phyloP scores from a whole-genome alignment of 2,888 invertebrate genomes.

The Limnephilus lunatus region DNA sequence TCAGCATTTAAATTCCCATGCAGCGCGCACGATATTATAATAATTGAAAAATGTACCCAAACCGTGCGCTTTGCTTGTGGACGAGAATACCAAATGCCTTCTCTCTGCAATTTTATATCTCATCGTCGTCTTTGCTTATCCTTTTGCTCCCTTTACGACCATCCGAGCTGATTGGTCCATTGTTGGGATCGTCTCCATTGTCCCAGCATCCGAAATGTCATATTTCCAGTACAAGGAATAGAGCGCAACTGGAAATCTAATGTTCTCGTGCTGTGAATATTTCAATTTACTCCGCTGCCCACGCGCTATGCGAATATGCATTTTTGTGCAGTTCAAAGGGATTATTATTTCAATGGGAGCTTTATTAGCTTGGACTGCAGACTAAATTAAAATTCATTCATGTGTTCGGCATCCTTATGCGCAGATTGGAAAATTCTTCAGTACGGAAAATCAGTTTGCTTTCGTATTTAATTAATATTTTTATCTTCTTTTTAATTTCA shows the following conservation, averaged over 20 bases:
- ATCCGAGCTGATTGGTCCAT: slow-evolving; percentile 46
- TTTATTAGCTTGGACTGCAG: background rate
- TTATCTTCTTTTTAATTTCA: too few species aligned
- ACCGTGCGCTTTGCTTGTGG: background rate
- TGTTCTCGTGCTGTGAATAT: background rate
- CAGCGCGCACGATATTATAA: slow-evolving; percentile 3
- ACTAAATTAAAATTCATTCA: background rate
- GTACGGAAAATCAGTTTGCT: background rate
- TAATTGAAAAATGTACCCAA: slow-evolving; percentile 35
- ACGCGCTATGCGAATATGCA: background rate
- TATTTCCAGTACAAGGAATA: slow-evolving; percentile 9
- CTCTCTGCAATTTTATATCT: background rate
- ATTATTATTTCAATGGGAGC: background rate
- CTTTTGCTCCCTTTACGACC: slow-evolving; percentile 39
- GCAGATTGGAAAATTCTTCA: background rate
- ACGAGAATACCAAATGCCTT: slow-evolving; percentile 31
- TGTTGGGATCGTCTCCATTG: slow-evolving; percentile 35
- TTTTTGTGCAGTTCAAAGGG: background rate
- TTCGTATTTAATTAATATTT: background rate
- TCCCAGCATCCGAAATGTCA: slow-evolving; percentile 38
- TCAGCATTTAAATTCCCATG: slow-evolving; percentile 4
- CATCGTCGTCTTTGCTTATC: slow-evolving; percentile 28
- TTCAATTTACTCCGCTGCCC: background rate
- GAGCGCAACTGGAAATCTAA: slow-evolving; percentile 13
- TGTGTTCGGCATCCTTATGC: too few species aligned